phyloP scores from a whole-genome alignment of 1,140 invertebrate species.

The Stegodyphus dumicola region DNA sequence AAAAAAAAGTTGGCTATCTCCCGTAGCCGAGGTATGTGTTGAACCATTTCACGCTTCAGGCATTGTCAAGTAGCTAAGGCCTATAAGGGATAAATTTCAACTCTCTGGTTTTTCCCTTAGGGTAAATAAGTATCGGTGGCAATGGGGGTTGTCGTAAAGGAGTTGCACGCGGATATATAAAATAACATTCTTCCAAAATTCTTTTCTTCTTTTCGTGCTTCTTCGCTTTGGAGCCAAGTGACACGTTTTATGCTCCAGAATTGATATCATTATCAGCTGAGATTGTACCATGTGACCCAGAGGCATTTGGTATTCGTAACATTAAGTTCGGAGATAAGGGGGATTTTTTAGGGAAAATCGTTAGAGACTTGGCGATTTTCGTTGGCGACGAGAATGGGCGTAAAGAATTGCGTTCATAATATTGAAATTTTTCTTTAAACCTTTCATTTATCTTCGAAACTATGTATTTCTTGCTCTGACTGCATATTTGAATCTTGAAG shows the following conservation, averaged over 20 bases:
- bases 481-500: too few species aligned
- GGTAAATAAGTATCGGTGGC: slow-evolving; percentile 5
- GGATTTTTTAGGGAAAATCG: too few species aligned
- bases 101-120: background rate
- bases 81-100: slow-evolving; percentile 11
- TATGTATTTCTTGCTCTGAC: too few species aligned
- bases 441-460: too few species aligned
- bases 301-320: background rate
- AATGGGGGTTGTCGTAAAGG: slow-evolving; percentile 4
- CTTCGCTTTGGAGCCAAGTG: background rate
- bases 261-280: slow-evolving; percentile 12
- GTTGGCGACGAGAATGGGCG: too few species aligned
- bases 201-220: too few species aligned
- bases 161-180: background rate
- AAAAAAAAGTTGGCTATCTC: slow-evolving; percentile 1
- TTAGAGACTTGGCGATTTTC: too few species aligned
- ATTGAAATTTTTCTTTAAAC: too few species aligned
- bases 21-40: background rate
- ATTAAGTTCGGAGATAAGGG: too few species aligned
- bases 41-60: background rate
- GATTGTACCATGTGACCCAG: background rate
- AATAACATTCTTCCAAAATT: background rate
- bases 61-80: slow-evolving; percentile 9
- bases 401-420: too few species aligned
- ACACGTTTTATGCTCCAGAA: slow-evolving; percentile 8